Conservation (phyloP, 2,113 vertebrate genomes). For the Noctilio leporinus region DNA sequence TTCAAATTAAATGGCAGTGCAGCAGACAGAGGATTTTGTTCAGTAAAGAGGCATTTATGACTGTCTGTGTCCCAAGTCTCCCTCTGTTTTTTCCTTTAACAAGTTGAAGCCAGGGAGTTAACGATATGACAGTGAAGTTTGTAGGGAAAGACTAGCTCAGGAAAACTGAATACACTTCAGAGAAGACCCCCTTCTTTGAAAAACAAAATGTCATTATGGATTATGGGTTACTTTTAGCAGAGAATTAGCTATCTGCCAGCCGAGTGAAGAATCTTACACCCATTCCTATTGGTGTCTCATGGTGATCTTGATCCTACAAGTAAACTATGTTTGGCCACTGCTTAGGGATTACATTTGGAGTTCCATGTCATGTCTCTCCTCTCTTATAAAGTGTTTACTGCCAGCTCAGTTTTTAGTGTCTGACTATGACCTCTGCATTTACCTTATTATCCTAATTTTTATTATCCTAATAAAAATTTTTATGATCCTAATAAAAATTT, state of each 20-base stretch:
- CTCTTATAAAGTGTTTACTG: neutral
- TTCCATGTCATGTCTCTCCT: neutral
- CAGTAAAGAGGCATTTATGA: neutral
- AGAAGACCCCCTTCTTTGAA: neutral
- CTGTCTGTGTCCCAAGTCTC: neutral
- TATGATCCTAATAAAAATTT: too few species aligned
- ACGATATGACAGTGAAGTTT: neutral
- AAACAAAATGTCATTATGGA: neutral
- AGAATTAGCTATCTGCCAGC: neutral
- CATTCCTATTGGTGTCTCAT: neutral
- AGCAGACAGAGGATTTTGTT: neutral
- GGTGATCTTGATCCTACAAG: neutral
- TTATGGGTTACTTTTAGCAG: neutral
- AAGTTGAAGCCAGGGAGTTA: neutral
- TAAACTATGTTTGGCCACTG: neutral
- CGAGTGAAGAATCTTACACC: neutral
- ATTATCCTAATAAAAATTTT: too few species aligned
- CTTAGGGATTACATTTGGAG: neutral
- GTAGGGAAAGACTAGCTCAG: constrained; percentile 71
- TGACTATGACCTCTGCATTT: neutral
- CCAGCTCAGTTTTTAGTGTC: neutral
- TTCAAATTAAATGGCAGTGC: neutral
- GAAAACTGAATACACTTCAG: constrained; percentile 56
- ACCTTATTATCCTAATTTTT: neutral
- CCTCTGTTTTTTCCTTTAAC: neutral